A percentile compares a stretch with the other conserved stretches of the same genome.
phyloP scores from a whole-genome alignment of 2,888 invertebrate species.

The Trichogramma dendrolimi region DNA sequence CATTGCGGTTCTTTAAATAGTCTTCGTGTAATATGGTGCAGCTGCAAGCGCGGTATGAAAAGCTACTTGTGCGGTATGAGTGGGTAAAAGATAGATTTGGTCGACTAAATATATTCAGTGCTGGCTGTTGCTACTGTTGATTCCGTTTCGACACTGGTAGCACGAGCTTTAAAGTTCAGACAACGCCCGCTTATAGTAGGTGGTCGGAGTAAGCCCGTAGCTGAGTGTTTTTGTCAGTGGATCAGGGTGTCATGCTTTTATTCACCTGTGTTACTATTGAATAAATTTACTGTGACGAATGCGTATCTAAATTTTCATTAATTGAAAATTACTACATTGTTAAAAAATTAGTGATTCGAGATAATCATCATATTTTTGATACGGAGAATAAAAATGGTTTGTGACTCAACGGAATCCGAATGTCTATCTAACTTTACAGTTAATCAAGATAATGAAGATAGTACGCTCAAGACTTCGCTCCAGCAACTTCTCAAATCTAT shows the following conservation, averaged over 20 bases:
- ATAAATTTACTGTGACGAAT: too few relatives aligned
- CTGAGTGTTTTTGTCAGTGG: slow-evolving; percentile 40
- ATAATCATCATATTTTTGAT: too few relatives aligned
- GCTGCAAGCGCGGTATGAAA: slow-evolving; percentile 30
- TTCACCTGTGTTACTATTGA: not conserved
- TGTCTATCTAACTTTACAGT: slow-evolving; percentile 35
- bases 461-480: slow-evolving; percentile 59
- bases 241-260: slow-evolving; percentile 41
- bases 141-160: too few relatives aligned
- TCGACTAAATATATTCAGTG: slow-evolving; percentile 31
- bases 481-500: slow-evolving; percentile 78
- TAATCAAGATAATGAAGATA: slow-evolving; percentile 47
- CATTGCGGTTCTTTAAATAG: slow-evolving; percentile 49
- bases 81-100: too few relatives aligned
- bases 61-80: too few relatives aligned
- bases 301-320: too few relatives aligned
- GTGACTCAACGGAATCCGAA: slow-evolving; percentile 45
- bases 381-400: slow-evolving; percentile 41
- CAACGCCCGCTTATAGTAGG: too few relatives aligned
- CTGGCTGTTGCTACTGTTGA: not conserved
- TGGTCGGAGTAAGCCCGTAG: too few relatives aligned
- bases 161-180: too few relatives aligned
- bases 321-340: too few relatives aligned
- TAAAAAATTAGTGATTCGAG: too few relatives aligned
- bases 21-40: slow-evolving; percentile 44